Evolutionary conservation across 2,888 invertebrate species (phyloP).

Genomic region (Plagiodera versicolora): DNA sequence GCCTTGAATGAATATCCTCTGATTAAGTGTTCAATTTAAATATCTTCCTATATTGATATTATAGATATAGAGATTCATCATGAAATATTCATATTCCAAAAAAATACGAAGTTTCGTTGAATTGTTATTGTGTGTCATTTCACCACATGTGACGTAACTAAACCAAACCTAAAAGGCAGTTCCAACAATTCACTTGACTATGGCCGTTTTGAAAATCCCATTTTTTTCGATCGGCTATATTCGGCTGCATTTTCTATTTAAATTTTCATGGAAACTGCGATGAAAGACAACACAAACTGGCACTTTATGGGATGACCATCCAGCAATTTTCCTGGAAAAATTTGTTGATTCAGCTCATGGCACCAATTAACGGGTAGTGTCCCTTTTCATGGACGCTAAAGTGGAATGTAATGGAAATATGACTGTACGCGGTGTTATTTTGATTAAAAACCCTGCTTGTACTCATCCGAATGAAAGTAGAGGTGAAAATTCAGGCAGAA

Average conservation of each 20-base stretch:
- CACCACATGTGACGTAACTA: too few species aligned
- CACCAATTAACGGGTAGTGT: slow-evolving; percentile 21
- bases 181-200: too few species aligned
- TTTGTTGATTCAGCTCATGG: slow-evolving; percentile 22
- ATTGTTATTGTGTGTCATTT: too few species aligned
- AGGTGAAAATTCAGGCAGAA: slow-evolving; percentile 26
- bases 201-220: too few species aligned
- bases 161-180: too few species aligned
- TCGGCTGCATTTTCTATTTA: background rate
- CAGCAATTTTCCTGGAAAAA: slow-evolving; percentile 10
- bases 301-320: slow-evolving; percentile 6
- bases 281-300: slow-evolving; percentile 12
- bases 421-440: slow-evolving; percentile 15
- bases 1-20: too few species aligned
- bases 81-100: too few species aligned
- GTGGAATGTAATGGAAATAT: slow-evolving; percentile 27
- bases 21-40: too few species aligned
- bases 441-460: slow-evolving; percentile 28
- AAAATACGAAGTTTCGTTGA: too few species aligned
- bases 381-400: slow-evolving; percentile 20
- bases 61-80: too few species aligned
- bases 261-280: background rate
- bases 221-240: background rate
- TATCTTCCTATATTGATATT: too few species aligned
- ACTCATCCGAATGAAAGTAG: slow-evolving; percentile 22